These are phyloP conservation scores for Balearica regulorum DNA, from an alignment of 2,797 vertebrate genomes.

Conservation along the genomic window DNA sequence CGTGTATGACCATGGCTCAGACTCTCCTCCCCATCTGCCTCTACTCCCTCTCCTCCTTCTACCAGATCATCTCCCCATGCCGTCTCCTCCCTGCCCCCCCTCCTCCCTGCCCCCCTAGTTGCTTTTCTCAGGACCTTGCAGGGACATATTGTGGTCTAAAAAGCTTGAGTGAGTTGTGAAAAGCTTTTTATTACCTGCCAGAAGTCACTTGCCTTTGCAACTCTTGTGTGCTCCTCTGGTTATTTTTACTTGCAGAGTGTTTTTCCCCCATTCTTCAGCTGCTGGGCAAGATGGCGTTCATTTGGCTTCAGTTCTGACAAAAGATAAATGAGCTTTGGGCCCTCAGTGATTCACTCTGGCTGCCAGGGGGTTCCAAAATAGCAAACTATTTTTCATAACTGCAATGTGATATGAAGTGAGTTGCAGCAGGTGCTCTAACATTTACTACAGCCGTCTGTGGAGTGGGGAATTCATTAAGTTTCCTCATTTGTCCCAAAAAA, in stretches of 20 bases:
- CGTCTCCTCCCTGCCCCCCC: too few species aligned
- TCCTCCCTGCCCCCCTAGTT: too few species aligned
- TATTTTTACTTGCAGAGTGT: slow-evolving; percentile 92
- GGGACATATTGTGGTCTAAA: neutral
- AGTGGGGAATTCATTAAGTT: slow-evolving; percentile 85
- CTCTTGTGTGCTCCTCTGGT: slow-evolving; percentile 82
- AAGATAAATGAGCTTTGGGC: slow-evolving; percentile 99
- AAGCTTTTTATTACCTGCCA: slow-evolving; percentile 87
- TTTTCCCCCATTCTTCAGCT: slow-evolving; percentile 91
- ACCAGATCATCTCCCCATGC: neutral
- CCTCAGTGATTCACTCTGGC: slow-evolving; percentile 95
- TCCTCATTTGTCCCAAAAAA: slow-evolving; percentile 74
- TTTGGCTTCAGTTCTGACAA: slow-evolving; percentile 99
- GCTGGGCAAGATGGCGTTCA: slow-evolving; percentile 93
- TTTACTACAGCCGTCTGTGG: slow-evolving; percentile 84
- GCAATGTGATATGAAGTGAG: slow-evolving; percentile 93
- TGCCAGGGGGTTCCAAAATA: slow-evolving; percentile 99
- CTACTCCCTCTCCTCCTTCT: neutral
- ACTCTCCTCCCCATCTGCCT: neutral
- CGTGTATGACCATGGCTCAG: neutral
- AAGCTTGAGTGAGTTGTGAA: slow-evolving; percentile 68
- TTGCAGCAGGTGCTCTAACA: slow-evolving; percentile 92
- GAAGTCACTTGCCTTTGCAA: slow-evolving; percentile 82
- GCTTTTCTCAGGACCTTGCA: neutral
- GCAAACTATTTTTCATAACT: slow-evolving; percentile 99